Conservation (phyloP, 2,888 invertebrate genomes). For the Euclidia mi region DNA sequence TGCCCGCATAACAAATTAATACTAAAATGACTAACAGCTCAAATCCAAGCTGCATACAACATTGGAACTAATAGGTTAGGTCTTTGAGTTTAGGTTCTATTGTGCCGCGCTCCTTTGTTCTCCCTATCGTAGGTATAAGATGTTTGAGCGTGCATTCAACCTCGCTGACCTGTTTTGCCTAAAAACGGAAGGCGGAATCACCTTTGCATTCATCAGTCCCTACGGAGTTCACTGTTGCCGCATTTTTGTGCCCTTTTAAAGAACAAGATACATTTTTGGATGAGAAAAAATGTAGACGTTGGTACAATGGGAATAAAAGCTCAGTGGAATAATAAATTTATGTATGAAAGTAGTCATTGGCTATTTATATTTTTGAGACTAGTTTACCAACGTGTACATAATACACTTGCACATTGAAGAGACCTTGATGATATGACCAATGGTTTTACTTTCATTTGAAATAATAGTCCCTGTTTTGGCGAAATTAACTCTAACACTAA, state of each 20-base stretch:
- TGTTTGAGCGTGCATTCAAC: slow-evolving; percentile 57
- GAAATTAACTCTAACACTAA: too few relatives aligned
- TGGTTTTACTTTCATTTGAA: too few relatives aligned
- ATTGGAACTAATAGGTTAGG: slow-evolving; percentile 38
- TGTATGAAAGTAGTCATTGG: too few relatives aligned
- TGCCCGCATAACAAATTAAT: slow-evolving; percentile 22
- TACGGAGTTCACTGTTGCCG: slow-evolving; percentile 50
- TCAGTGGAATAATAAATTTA: neutral
- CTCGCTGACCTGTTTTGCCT: slow-evolving; percentile 72
- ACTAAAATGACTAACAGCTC: slow-evolving; percentile 28
- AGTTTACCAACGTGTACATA: too few relatives aligned
- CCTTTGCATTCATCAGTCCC: slow-evolving; percentile 49
- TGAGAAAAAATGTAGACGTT: slow-evolving; percentile 6
- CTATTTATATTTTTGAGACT: too few relatives aligned
- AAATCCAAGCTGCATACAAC: slow-evolving; percentile 37
- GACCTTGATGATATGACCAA: too few relatives aligned
- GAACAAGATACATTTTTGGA: slow-evolving; percentile 22
- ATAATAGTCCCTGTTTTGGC: too few relatives aligned
- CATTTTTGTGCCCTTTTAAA: slow-evolving; percentile 46
- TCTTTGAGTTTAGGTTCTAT: slow-evolving; percentile 43
- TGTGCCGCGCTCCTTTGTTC: slow-evolving; percentile 59
- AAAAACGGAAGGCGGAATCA: slow-evolving; percentile 77
- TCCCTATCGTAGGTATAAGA: slow-evolving; percentile 33
- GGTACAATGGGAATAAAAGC: neutral
- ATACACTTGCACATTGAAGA: too few relatives aligned